phyloP scores from a whole-genome alignment of 1,140 invertebrate species.

The Wiebesia pumilae region DNA sequence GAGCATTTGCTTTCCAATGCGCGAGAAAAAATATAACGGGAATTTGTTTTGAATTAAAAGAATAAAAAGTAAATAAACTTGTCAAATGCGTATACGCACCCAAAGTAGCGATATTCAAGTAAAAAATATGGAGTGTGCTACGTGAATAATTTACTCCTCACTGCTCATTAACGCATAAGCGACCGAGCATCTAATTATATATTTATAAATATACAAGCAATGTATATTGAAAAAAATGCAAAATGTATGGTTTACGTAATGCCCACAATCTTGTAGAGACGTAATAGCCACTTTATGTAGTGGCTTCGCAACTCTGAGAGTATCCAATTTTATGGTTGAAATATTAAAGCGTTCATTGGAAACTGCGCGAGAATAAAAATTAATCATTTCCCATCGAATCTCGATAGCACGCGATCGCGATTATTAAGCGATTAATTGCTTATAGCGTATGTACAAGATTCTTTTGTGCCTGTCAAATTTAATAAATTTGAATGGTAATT shows the following conservation, averaged over 20 bases:
- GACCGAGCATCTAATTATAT: no score
- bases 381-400: background rate
- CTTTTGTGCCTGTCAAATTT: background rate
- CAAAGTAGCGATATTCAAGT: no score
- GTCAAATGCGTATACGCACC: no score
- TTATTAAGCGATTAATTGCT: background rate
- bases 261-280: background rate
- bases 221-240: background rate
- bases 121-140: no score
- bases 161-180: no score
- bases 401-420: no score
- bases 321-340: background rate
- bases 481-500: background rate
- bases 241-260: conserved; percentile 28
- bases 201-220: no score
- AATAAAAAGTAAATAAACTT: no score
- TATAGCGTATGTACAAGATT: background rate
- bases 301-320: background rate
- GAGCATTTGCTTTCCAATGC: no score
- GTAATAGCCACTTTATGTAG: conserved; percentile 24
- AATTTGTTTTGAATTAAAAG: no score
- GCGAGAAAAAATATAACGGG: no score
- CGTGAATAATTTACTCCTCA: no score
- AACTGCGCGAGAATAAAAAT: background rate
- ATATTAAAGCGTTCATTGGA: background rate